Evolutionary conservation across 2,113 vertebrate genomes (phyloP), one percentile per base, ranked within the genome.

Genomic region (Onychorhynchus coronatus): DNA sequence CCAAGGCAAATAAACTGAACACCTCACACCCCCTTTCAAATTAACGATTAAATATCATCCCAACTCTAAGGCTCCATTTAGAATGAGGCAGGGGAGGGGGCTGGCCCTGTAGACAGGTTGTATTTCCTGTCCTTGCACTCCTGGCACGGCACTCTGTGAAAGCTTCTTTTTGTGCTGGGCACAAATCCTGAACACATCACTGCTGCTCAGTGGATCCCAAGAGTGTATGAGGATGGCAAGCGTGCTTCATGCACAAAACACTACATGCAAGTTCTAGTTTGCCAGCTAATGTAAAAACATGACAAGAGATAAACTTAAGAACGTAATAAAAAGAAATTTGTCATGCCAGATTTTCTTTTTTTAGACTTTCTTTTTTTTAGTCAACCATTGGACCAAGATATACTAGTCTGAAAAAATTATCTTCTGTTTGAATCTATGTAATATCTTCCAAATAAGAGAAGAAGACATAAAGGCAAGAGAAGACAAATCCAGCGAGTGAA

Each of bases 41-140:
- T 56, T 16, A 52, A 61, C 17, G 46, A 56, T 56, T 35, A 33
- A 35, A 30, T 20, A 11, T 2, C 5, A 3, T 8, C 27, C 77
- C 73, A 88, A 68, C 35, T n/a, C 22, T 5, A 16, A 55, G 19
- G n/a, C 12, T 33, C 28, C 27, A 5, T 12, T n/a, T 9, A 47
- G 25, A 42, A 22, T 1, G 23, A 21, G 39, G 68, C 18, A 37
- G 14, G 11, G 42, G 10, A 46, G 8, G 8, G 18, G 12, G 10
- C 0, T 59, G 68, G 17, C 53, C 9, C 41, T 23, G 7, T 20
- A 7, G 8, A 49, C 5, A 35, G 50, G 14, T 4, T 5, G 0
- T 2, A 11, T 49, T 76, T 80, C 63, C 31, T 33, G 16, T 27
- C 59, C 59, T 6, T 65, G 44, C 59, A 21, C 24, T 53, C 50